These are phyloP conservation scores for Rhamnusium bicolor DNA, from an alignment of 2,888 invertebrate species.

Conservation along the genomic window DNA sequence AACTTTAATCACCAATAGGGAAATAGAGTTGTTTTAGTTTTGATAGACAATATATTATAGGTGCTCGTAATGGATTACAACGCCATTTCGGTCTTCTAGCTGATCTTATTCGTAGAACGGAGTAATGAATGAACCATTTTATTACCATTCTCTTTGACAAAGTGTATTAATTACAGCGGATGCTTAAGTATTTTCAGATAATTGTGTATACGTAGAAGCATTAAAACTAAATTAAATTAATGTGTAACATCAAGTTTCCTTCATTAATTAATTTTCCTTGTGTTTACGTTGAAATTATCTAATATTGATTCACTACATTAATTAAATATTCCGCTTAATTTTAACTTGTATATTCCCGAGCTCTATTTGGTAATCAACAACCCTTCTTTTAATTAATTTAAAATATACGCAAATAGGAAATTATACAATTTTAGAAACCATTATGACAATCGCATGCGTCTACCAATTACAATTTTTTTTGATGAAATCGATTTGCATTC, in stretches of 20 bases:
- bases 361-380: not conserved
- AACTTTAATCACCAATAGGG: no score
- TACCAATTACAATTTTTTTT: not conserved
- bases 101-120: no score
- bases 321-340: conserved; percentile 4
- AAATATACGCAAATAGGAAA: conserved; percentile 4
- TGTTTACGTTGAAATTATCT: not conserved
- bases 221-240: no score
- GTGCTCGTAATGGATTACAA: no score
- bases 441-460: not conserved
- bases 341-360: not conserved
- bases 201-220: no score
- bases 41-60: no score
- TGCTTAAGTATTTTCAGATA: not conserved
- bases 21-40: no score
- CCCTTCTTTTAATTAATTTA: conserved; percentile 18
- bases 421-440: not conserved
- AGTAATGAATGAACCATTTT: no score
- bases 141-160: no score
- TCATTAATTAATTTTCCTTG: not conserved
- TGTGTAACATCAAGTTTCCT: not conserved
- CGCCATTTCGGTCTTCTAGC: no score
- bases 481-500: not conserved
- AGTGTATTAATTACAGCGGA: not conserved
- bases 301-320: not conserved